These are phyloP conservation scores for Gallinago media DNA, from an alignment of 2,113 vertebrate species.

Conservation along the genomic window DNA sequence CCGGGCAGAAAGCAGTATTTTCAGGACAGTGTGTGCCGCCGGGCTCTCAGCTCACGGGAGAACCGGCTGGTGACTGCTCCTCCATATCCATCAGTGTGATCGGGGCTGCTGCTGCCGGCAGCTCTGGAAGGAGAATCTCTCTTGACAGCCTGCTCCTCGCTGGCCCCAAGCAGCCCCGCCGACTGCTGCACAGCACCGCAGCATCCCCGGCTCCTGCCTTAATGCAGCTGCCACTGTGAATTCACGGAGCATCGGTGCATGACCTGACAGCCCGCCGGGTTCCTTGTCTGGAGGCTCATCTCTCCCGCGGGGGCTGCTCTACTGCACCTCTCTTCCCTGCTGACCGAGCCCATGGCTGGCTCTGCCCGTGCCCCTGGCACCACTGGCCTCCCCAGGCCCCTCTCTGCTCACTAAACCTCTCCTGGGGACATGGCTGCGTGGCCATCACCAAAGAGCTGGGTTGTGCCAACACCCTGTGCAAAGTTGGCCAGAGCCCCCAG, in stretches of 20 bases:
- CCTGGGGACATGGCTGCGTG: accelerated
- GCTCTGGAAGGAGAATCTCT: neutral
- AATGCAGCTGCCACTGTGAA: neutral
- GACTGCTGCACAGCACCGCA: neutral
- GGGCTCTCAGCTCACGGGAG: neutral
- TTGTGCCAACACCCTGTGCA: accelerated
- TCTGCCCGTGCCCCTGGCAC: neutral
- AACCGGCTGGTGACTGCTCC: neutral
- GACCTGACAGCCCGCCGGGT: neutral
- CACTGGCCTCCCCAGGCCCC: accelerated
- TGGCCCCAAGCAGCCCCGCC: neutral
- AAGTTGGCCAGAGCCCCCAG: accelerated
- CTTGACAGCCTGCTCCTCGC: neutral
- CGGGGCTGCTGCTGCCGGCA: neutral
- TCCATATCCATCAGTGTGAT: neutral
- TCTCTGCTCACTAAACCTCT: accelerated
- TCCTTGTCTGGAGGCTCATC: accelerated
- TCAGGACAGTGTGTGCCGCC: accelerated
- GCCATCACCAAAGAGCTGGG: neutral
- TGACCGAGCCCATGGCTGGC: accelerated
- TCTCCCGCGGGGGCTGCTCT: neutral
- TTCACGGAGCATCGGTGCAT: neutral
- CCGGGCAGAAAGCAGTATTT: neutral
- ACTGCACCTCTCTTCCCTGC: neutral
- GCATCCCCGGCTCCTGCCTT: neutral